phyloP scores from a whole-genome alignment of 2,797 vertebrate genomes.

The Hylomyscus alleni region DNA sequence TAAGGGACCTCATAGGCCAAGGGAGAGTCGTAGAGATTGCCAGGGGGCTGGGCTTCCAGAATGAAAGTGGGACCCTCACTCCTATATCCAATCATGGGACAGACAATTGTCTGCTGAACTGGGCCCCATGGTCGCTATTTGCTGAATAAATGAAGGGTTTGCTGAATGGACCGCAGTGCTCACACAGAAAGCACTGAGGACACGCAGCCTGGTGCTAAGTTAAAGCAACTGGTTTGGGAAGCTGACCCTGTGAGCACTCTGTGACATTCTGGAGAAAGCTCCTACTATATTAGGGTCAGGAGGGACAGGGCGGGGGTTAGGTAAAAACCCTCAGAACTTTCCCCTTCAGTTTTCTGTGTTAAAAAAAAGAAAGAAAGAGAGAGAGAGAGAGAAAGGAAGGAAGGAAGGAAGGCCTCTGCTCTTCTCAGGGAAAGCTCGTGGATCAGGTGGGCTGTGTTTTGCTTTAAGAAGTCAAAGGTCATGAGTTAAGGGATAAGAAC shows the following conservation, averaged over 20 bases:
- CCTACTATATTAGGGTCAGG: neutral
- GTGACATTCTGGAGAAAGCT: neutral
- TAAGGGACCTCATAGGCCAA: rapidly evolving
- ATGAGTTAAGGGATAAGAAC: neutral
- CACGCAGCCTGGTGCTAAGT: too few relatives aligned
- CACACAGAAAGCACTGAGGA: neutral
- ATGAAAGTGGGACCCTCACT: neutral
- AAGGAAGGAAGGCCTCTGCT: too few relatives aligned
- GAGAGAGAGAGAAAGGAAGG: too few relatives aligned
- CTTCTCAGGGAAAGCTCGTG: neutral
- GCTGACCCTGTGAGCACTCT: rapidly evolving
- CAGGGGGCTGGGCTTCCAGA: neutral
- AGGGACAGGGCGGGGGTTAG: neutral
- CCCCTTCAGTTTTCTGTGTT: neutral
- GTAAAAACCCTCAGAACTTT: neutral
- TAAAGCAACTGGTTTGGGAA: neutral
- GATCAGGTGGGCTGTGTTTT: neutral
- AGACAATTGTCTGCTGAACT: rapidly evolving
- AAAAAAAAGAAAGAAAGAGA: too few relatives aligned
- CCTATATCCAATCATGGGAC: rapidly evolving
- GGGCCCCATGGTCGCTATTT: rapidly evolving
- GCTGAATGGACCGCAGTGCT: rapidly evolving
- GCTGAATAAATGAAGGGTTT: neutral
- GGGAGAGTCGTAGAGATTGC: too few relatives aligned
- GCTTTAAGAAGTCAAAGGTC: neutral